Percentiles rank a stretch among this genome's conserved stretches.
phyloP scores from a whole-genome alignment of 2,113 vertebrate species.

The Eclectus roratus region DNA sequence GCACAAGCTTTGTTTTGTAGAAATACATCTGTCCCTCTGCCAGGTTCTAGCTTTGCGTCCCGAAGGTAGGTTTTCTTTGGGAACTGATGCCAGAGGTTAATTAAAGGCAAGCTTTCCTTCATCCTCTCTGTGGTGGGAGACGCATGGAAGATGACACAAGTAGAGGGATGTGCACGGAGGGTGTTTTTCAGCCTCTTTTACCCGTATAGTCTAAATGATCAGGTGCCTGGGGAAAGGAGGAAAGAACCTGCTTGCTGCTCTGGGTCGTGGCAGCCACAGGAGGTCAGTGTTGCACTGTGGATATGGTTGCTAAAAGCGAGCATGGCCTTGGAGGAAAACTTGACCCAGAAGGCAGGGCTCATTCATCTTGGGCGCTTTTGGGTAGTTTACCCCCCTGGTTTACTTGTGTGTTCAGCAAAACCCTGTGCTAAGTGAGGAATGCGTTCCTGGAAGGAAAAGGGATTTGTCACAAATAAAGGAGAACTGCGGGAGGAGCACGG shows the following conservation, averaged over 20 bases:
- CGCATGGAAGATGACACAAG: accelerated
- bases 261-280: slow-evolving; percentile 25
- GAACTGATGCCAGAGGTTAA: neutral
- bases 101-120: neutral
- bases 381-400: neutral
- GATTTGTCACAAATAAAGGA: accelerated
- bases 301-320: neutral
- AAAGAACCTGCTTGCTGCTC: neutral
- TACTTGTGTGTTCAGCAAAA: neutral
- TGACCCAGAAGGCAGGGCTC: neutral
- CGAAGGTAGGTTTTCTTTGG: neutral
- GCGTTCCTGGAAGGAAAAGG: accelerated
- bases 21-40: no score
- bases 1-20: neutral
- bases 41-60: neutral
- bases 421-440: neutral
- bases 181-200: neutral
- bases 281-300: slow-evolving; percentile 70
- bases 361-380: neutral
- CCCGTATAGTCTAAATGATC: accelerated
- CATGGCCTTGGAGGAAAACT: neutral
- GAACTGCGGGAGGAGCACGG: accelerated
- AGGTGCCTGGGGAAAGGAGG: neutral
- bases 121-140: neutral
- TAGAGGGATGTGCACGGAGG: accelerated